phyloP scores from a whole-genome alignment of 1,140 invertebrate species.

The Hylyphantes graminicola region DNA sequence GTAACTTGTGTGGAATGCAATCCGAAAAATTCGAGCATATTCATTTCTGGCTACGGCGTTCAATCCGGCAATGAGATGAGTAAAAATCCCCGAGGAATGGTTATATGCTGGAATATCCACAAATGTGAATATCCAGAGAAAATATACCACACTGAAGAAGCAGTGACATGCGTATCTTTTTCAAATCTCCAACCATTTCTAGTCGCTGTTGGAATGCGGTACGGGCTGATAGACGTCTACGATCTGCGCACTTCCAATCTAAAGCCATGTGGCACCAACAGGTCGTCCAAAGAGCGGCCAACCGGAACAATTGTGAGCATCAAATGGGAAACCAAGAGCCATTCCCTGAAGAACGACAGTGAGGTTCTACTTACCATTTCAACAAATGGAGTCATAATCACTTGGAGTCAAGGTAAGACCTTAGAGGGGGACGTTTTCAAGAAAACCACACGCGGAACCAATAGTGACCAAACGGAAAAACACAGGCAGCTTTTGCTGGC shows the following conservation, averaged over 20 bases:
- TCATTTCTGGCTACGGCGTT: slow-evolving; percentile 19
- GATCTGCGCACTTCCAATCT: slow-evolving; percentile 13
- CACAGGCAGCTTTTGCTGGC: background rate
- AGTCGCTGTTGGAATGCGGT: slow-evolving; percentile 42
- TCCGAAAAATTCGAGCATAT: slow-evolving; percentile 25
- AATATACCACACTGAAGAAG: slow-evolving; percentile 37
- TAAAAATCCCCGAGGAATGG: background rate
- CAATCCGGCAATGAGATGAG: background rate
- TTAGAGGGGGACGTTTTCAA: slow-evolving; percentile 20
- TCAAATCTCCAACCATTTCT: slow-evolving; percentile 28
- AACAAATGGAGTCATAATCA: slow-evolving; percentile 28
- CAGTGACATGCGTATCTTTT: slow-evolving; percentile 30
- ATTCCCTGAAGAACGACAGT: background rate
- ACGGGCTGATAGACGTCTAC: slow-evolving; percentile 36
- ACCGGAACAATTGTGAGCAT: slow-evolving; percentile 21
- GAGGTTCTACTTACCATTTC: slow-evolving; percentile 17
- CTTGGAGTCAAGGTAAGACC: slow-evolving; percentile 11
- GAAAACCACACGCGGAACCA: slow-evolving; percentile 5
- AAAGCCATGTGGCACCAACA: background rate
- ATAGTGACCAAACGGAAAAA: background rate
- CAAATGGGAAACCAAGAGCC: slow-evolving; percentile 26
- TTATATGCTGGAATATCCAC: slow-evolving; percentile 48
- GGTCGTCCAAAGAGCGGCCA: background rate
- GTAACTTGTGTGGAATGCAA: slow-evolving; percentile 39
- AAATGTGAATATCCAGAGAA: slow-evolving; percentile 50